These are phyloP conservation scores for Helarctos malayanus DNA, from an alignment of 2,797 vertebrate species.

Conservation along the genomic window DNA sequence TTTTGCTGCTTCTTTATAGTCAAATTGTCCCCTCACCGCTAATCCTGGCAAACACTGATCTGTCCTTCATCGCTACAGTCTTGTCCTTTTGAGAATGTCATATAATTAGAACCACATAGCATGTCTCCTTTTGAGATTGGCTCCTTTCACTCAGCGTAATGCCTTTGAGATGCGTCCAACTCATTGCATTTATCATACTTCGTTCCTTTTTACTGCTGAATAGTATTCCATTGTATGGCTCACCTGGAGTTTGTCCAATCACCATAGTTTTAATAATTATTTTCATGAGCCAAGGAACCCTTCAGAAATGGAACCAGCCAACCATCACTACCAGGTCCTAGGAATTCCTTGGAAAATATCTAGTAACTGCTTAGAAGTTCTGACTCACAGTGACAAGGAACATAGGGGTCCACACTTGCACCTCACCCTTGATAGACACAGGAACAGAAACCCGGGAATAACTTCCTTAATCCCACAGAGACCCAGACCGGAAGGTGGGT, in stretches of 20 bases:
- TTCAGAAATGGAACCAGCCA: background rate
- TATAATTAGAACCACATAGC: rapidly evolving
- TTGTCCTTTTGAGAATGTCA: background rate
- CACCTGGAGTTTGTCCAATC: background rate
- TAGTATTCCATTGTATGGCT: background rate
- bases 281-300: background rate
- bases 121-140: background rate
- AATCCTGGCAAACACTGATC: too few relatives aligned
- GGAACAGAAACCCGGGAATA: background rate
- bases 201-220: background rate
- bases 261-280: background rate
- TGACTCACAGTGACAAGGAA: background rate
- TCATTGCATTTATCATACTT: background rate
- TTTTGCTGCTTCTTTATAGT: too few relatives aligned
- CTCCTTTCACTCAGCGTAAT: background rate
- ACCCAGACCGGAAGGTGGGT: background rate
- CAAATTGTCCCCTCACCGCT: background rate
- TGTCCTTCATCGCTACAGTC: background rate
- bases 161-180: background rate
- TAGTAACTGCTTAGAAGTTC: background rate
- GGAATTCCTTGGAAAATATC: background rate
- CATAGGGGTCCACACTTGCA: background rate
- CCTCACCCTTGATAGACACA: background rate
- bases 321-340: background rate
- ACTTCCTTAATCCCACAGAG: background rate